phyloP scores from a whole-genome alignment of 2,888 invertebrate species.

The Camptogramma bilineatum region DNA sequence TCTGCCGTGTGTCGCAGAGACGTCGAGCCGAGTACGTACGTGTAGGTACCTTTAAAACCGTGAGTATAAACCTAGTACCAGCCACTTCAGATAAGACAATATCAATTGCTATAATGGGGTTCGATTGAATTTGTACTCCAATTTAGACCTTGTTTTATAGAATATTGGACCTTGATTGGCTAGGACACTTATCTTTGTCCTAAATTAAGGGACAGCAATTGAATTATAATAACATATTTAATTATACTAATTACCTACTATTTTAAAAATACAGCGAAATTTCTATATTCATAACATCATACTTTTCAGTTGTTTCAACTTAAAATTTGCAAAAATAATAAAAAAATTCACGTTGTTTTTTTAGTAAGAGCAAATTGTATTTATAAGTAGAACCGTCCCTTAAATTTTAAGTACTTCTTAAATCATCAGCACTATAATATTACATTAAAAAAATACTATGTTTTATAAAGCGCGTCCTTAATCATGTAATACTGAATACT shows the following conservation, averaged over 20 bases:
- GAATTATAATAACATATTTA: slow-evolving; percentile 23
- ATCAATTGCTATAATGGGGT: slow-evolving; percentile 55
- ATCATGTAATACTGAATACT: slow-evolving; percentile 63
- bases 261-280: no score
- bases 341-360: no score
- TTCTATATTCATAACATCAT: no score
- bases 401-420: no score
- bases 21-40: no score
- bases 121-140: slow-evolving; percentile 59
- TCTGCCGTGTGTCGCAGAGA: no score
- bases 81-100: not conserved
- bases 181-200: not conserved
- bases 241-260: no score
- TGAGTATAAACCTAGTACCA: no score
- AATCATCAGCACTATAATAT: not conserved
- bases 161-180: slow-evolving; percentile 23
- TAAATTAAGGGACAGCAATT: slow-evolving; percentile 20
- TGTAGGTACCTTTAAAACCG: no score
- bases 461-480: slow-evolving; percentile 64
- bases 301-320: no score
- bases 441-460: slow-evolving; percentile 51
- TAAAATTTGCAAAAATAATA: no score
- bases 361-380: no score
- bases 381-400: not conserved
- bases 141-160: slow-evolving; percentile 57